These are phyloP conservation scores for Willowsia nigromaculata DNA, from an alignment of 2,888 invertebrate genomes.

Conservation along the genomic window DNA sequence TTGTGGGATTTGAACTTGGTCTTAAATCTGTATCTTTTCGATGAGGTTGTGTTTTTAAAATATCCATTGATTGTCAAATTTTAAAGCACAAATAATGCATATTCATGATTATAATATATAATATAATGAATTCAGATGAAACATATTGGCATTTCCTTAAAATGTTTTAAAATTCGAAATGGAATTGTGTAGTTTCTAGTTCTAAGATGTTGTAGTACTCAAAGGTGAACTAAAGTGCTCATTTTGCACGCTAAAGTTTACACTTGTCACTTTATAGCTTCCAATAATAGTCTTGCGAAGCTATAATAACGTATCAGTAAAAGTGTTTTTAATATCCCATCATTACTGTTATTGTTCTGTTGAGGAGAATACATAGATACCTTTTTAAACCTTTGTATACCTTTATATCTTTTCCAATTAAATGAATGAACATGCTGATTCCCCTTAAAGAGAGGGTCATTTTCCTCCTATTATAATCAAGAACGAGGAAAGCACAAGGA, in stretches of 20 bases:
- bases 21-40: no score
- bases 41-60: no score
- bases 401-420: neutral
- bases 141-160: no score
- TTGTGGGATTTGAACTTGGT: no score
- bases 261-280: neutral
- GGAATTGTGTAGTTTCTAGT: no score
- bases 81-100: no score
- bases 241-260: neutral
- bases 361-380: neutral
- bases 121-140: no score
- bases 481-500: neutral
- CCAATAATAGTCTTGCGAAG: neutral
- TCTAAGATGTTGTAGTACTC: neutral
- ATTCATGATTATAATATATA: no score
- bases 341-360: constrained; percentile 3
- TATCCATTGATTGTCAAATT: no score
- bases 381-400: neutral
- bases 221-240: neutral
- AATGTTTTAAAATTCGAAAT: no score
- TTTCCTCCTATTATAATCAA: neutral
- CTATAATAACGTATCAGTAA: neutral
- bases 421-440: neutral
- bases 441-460: neutral
- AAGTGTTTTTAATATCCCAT: constrained; percentile 2